These are phyloP conservation scores for Andrena fulva DNA, from an alignment of 2,888 invertebrate genomes.

Conservation along the genomic window DNA sequence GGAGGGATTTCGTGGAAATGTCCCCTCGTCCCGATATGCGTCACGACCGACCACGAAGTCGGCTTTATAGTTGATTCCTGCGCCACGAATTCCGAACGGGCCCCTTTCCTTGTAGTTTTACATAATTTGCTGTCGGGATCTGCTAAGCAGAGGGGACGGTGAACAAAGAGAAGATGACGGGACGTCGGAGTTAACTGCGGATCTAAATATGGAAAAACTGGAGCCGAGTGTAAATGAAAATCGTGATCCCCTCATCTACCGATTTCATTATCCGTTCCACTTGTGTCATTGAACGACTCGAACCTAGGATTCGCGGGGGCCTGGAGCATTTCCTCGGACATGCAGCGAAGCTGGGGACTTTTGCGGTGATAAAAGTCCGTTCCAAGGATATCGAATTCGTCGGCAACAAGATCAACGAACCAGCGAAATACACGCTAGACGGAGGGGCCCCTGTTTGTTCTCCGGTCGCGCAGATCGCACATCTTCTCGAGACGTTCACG, in stretches of 20 bases:
- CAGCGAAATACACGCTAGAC: background rate
- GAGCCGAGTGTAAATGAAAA: too few species aligned
- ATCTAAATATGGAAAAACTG: too few species aligned
- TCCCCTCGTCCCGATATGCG: slow-evolving; percentile 17
- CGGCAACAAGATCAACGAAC: background rate
- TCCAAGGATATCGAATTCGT: background rate
- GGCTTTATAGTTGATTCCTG: slow-evolving; percentile 13
- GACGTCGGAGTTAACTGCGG: background rate
- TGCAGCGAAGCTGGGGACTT: too few species aligned
- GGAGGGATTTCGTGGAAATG: slow-evolving; percentile 57
- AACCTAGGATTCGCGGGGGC: too few species aligned
- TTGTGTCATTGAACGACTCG: too few species aligned
- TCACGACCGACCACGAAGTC: background rate
- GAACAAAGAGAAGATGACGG: background rate
- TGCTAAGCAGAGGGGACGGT: background rate
- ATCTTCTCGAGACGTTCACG: background rate
- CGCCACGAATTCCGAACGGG: background rate
- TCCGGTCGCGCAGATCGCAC: background rate
- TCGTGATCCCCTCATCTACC: too few species aligned
- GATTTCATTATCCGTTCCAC: too few species aligned
- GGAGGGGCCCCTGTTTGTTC: slow-evolving; percentile 9
- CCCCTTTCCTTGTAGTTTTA: background rate
- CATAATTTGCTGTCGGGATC: background rate
- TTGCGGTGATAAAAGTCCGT: too few species aligned
- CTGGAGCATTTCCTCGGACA: too few species aligned